Evolutionary conservation across 2,113 vertebrate species (phyloP).

Genomic region (Hemiscyllium ocellatum): DNA sequence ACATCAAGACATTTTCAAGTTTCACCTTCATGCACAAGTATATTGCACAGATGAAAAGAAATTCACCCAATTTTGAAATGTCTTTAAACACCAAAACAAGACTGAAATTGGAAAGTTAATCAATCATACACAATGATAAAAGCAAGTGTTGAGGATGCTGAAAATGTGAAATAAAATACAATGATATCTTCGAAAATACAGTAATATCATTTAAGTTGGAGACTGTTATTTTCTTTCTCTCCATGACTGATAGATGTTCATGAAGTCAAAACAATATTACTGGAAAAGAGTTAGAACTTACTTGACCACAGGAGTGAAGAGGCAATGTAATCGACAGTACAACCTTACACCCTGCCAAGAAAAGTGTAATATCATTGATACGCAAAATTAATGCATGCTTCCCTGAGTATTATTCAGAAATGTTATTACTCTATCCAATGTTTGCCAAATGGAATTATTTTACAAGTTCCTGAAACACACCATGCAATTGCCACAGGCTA

Average conservation of each 20-base stretch:
- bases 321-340: constrained; percentile 92
- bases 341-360: constrained; percentile 81
- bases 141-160: too few species aligned
- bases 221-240: background rate
- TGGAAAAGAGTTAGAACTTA: constrained; percentile 57
- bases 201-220: too few species aligned
- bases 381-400: background rate
- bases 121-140: too few species aligned
- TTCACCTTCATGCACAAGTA: background rate
- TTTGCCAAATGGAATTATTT: background rate
- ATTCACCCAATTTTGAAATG: background rate
- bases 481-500: background rate
- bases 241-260: background rate
- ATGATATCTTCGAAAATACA: too few species aligned
- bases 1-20: background rate
- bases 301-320: constrained; percentile 88
- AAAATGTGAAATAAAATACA: too few species aligned
- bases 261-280: background rate
- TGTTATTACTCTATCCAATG: background rate
- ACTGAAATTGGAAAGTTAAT: background rate
- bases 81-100: background rate
- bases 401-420: background rate
- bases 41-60: background rate
- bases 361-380: constrained; percentile 39
- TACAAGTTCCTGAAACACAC: too few species aligned